These are phyloP conservation scores for Melolontha melolontha DNA, from an alignment of 2,888 invertebrate species.

Conservation along the genomic window DNA sequence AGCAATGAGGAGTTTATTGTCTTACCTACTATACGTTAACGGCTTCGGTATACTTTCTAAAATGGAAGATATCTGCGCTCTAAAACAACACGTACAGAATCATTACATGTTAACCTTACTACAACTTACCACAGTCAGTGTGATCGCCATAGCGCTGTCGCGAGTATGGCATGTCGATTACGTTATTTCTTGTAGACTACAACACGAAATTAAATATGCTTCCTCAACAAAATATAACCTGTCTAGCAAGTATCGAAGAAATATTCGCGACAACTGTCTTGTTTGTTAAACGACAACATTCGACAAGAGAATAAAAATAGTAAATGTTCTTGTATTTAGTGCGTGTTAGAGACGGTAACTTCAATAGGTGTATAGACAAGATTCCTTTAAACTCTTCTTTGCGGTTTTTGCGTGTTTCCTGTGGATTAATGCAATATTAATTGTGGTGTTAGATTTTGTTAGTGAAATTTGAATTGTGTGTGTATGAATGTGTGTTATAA, in stretches of 20 bases:
- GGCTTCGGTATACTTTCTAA: slow-evolving; percentile 19
- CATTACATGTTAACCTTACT: slow-evolving; percentile 14
- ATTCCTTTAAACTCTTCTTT: not conserved
- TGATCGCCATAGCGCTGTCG: slow-evolving; percentile 52
- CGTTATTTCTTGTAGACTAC: slow-evolving; percentile 1
- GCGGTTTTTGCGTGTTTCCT: not conserved
- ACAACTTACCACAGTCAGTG: slow-evolving; percentile 39
- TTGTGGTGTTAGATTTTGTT: not conserved
- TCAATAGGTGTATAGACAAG: slow-evolving; percentile 30
- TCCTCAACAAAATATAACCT: slow-evolving; percentile 8
- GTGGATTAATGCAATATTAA: slow-evolving; percentile 4
- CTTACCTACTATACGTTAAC: not conserved
- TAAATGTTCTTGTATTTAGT: slow-evolving; percentile 1
- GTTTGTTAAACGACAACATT: not conserved
- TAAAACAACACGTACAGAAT: slow-evolving; percentile 2
- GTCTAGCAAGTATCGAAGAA: not conserved
- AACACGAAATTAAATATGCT: slow-evolving; percentile 30
- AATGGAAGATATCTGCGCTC: slow-evolving; percentile 28
- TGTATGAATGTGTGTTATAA: not conserved
- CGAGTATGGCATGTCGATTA: slow-evolving; percentile 48
- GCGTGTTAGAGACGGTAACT: slow-evolving; percentile 14
- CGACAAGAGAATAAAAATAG: slow-evolving; percentile 1
- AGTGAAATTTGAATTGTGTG: not conserved
- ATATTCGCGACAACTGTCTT: slow-evolving; percentile 4
- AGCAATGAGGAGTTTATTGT: slow-evolving; percentile 11